Evolutionary conservation across 1,140 invertebrate genomes (phyloP).

Genomic region (Spodoptera frugiperda): DNA sequence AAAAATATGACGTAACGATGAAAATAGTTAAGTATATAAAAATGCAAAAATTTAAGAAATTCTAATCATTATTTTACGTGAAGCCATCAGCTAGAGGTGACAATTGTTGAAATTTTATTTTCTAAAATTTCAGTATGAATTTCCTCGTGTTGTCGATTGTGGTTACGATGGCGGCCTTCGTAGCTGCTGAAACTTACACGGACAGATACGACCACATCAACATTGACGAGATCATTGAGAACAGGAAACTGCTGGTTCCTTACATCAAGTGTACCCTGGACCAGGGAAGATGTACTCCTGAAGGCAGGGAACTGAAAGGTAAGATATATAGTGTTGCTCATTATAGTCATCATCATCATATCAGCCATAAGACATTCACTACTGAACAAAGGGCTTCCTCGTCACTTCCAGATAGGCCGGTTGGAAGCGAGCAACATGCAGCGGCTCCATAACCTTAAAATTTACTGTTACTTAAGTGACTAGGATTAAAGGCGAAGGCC

Average conservation of each 20-base stretch:
- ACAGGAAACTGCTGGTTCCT: slow-evolving; percentile 88
- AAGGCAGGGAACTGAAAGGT: slow-evolving; percentile 87
- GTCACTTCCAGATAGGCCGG: too few relatives aligned
- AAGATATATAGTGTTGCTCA: slow-evolving; percentile 16
- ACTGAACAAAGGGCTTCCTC: too few relatives aligned
- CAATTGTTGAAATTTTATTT: neutral
- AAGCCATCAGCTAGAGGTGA: neutral
- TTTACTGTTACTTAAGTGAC: too few relatives aligned
- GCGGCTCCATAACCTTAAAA: too few relatives aligned
- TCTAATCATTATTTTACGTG: neutral
- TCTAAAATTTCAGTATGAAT: slow-evolving; percentile 56
- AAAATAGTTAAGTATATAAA: slow-evolving; percentile 23
- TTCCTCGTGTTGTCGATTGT: slow-evolving; percentile 59
- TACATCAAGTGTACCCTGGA: slow-evolving; percentile 90
- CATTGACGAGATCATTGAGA: slow-evolving; percentile 89
- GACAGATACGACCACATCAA: slow-evolving; percentile 91
- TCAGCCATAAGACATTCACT: too few relatives aligned
- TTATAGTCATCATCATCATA: too few relatives aligned
- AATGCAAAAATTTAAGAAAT: neutral
- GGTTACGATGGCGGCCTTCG: slow-evolving; percentile 58
- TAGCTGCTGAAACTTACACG: slow-evolving; percentile 87
- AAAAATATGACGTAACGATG: neutral
- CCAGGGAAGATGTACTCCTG: slow-evolving; percentile 86
- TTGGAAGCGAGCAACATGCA: too few relatives aligned
- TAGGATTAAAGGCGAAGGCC: too few relatives aligned